Percentiles rank a stretch among this genome's conserved stretches.
Evolutionary conservation across 2,888 invertebrate genomes (phyloP).

Genomic region (Lasiommata megera): DNA sequence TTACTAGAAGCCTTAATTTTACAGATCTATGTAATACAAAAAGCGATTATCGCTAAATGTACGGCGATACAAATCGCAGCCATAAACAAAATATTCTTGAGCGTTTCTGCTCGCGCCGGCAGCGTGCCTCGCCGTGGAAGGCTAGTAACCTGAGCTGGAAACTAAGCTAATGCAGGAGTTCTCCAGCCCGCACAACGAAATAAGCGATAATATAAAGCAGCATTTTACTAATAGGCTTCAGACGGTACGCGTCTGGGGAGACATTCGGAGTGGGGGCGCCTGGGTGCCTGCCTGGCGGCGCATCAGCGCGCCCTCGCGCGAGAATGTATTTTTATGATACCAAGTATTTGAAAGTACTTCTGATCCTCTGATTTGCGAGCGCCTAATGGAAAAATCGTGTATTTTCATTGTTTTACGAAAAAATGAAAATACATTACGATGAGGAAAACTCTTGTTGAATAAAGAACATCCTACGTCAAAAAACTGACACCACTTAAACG

Average conservation of each 20-base stretch:
- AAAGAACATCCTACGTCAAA: too few species aligned
- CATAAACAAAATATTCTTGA: too few species aligned
- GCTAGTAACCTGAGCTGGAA: constrained; percentile 16
- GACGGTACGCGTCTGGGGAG: constrained; percentile 10
- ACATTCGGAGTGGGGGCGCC: not conserved
- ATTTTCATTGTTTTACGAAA: not conserved
- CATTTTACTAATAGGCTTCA: constrained; percentile 36
- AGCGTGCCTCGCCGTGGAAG: not conserved
- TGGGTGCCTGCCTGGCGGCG: too few species aligned
- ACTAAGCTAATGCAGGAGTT: constrained; percentile 28
- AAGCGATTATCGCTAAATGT: too few species aligned
- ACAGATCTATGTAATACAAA: too few species aligned
- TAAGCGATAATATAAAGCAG: constrained; percentile 28
- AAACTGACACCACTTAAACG: too few species aligned
- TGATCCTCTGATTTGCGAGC: not conserved
- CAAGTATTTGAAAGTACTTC: not conserved
- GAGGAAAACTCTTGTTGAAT: too few species aligned
- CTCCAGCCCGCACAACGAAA: constrained; percentile 20
- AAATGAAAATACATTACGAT: too few species aligned
- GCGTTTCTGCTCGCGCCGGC: too few species aligned
- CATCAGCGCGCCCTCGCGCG: too few species aligned
- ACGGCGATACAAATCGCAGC: too few species aligned
- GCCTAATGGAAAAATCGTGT: constrained; percentile 2
- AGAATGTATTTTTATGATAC: not conserved
- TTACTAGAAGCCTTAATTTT: too few species aligned